Evolutionary conservation across 1,140 invertebrate species (phyloP).

Genomic region (Andricus grossulariae): DNA sequence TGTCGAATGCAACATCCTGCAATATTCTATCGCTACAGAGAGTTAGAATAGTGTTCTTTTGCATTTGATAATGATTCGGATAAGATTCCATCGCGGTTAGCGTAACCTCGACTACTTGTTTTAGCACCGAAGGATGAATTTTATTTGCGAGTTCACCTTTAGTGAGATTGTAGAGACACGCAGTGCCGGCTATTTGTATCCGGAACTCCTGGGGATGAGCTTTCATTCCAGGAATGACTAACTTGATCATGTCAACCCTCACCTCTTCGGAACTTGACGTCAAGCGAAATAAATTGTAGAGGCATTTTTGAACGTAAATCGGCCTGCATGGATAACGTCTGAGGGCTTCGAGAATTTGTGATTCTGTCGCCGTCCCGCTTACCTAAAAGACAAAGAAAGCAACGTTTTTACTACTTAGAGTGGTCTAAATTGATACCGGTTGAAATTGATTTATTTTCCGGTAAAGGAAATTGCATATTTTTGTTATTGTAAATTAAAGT

Average conservation of each 20-base stretch:
- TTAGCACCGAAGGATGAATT: conserved; percentile 82
- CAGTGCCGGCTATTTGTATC: conserved; percentile 89
- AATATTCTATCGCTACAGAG: conserved; percentile 88
- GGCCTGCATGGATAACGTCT: conserved; percentile 79
- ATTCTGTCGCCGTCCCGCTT: conserved; percentile 80
- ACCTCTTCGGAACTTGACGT: conserved; percentile 79
- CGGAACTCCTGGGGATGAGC: conserved; percentile 80
- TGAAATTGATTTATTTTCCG: no score
- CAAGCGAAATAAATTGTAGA: conserved; percentile 84
- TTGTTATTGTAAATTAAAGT: no score
- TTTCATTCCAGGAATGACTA: conserved; percentile 84
- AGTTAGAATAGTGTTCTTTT: conserved; percentile 87
- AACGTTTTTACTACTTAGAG: background rate
- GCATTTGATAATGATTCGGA: conserved; percentile 83
- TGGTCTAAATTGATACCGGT: no score
- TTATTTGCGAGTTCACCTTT: conserved; percentile 81
- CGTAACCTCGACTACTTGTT: conserved; percentile 82
- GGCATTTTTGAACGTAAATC: conserved; percentile 83
- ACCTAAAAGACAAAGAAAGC: conserved; percentile 72
- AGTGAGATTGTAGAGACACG: conserved; percentile 88
- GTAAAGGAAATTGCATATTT: no score
- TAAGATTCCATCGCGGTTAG: conserved; percentile 85
- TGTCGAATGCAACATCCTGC: conserved; percentile 86
- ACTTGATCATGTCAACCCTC: conserved; percentile 82
- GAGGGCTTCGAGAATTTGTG: conserved; percentile 81